Evolutionary conservation across 2,888 invertebrate genomes (phyloP), one percentile per base, ranked within the genome.

Genomic region (Opisthograptis luteolata): DNA sequence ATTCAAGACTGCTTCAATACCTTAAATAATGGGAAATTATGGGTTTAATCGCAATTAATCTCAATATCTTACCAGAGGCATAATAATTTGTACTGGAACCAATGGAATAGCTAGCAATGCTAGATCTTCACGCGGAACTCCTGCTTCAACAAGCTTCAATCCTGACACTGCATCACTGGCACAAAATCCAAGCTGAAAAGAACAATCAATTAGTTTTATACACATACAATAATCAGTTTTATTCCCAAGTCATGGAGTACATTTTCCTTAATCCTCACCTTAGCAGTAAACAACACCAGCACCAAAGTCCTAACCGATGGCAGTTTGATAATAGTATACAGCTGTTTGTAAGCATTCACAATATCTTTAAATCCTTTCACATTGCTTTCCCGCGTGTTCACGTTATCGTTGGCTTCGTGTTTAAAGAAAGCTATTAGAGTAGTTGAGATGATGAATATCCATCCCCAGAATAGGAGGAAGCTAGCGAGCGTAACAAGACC

Each of bases 141-240:
- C 99, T 15, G 96, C 96, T 82, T 99, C 99, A 0, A 99, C 96
- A 36, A 99, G 89, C 84, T 99, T 99, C 53, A 99, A 90, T 1
- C 97, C 96, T 12, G 99, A 97, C 0, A 99, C 97, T 13, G 97
- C 96, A 89, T 99, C 99, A 53, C 97, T 96, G 0, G 99, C 98
- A 25, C 98, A 96, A 87, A 99, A 99, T 2, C 98, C 97, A 62
- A 98, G 93, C 97, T 98, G 76, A 49, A 91, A 86, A 17, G 32
- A 19, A 22, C n/a, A n/a, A n/a, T n/a, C n/a, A n/a, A n/a, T n/a
- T n/a, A n/a, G n/a, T n/a, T n/a, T n/a, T n/a, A n/a, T n/a, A n/a
- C n/a, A n/a, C n/a, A n/a, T n/a, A n/a, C n/a, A n/a, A n/a, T n/a
- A n/a, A n/a, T n/a, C n/a, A n/a, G n/a, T n/a, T n/a, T n/a, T n/a